A percentile compares a stretch with the other conserved stretches of the same genome.
These are phyloP conservation scores for Aphyosemion australe DNA, from an alignment of 2,113 vertebrate species.

Conservation along the genomic window DNA sequence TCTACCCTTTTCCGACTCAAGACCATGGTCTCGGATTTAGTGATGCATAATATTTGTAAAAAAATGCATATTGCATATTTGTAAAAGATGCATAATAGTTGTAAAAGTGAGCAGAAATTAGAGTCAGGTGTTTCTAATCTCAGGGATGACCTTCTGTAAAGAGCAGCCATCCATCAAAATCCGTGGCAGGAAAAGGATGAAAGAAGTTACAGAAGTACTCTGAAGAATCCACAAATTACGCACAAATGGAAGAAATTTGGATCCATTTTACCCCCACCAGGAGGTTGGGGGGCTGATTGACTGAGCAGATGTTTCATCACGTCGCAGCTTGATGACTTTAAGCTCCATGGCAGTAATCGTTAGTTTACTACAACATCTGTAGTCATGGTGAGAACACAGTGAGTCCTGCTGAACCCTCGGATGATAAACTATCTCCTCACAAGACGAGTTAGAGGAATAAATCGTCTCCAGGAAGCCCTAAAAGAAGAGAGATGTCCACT, in stretches of 20 bases:
- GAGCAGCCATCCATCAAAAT: constrained; percentile 8
- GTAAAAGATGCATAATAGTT: no score
- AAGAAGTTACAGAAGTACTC: not conserved
- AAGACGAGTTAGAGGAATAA: no score
- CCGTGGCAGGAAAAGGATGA: not conserved
- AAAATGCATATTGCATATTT: no score
- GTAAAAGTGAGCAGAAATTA: not conserved
- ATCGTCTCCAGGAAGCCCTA: no score
- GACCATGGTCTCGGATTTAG: no score
- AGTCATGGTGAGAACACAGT: not conserved
- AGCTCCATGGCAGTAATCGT: not conserved
- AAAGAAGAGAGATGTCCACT: not conserved
- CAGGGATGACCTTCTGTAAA: not conserved
- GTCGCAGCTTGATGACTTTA: not conserved
- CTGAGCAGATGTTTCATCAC: not conserved
- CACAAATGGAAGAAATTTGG: not conserved
- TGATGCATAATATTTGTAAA: no score
- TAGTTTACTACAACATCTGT: not conserved
- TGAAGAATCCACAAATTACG: not conserved
- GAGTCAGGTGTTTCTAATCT: not conserved
- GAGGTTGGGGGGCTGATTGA: not conserved
- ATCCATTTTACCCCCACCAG: not conserved
- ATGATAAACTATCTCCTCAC: not conserved
- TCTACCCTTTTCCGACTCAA: no score
- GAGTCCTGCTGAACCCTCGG: no score